Percentiles rank a stretch among this genome's conserved stretches.
Conservation (phyloP, 2,797 vertebrate species). For the Austrolebias charrua region DNA sequence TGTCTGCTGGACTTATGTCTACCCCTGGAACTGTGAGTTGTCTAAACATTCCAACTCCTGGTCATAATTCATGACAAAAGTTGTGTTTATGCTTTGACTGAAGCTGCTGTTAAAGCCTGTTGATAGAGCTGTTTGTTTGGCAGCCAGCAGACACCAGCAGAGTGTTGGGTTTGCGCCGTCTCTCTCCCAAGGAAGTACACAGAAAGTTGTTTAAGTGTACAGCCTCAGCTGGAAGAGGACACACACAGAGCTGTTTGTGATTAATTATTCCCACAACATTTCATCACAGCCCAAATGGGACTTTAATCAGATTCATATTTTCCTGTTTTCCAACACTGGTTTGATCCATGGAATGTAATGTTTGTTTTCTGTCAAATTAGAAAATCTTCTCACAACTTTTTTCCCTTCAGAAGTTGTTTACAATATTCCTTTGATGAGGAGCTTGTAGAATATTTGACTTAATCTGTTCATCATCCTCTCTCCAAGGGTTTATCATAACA, state of each 20-base stretch:
- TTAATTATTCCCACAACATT: constrained; percentile 27
- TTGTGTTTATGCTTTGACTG: too few species aligned
- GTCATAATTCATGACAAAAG: too few species aligned
- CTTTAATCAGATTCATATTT: constrained; percentile 29
- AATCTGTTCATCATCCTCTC: not conserved
- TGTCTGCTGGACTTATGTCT: too few species aligned
- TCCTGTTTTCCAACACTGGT: constrained; percentile 13
- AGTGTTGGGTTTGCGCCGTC: too few species aligned
- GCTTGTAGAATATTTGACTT: constrained; percentile 1
- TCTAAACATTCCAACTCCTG: too few species aligned
- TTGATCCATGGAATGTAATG: constrained; percentile 5
- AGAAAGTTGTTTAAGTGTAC: too few species aligned
- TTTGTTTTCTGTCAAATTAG: constrained; percentile 5
- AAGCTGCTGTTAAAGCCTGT: too few species aligned
- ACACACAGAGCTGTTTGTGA: constrained; percentile 15
- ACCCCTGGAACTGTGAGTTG: too few species aligned
- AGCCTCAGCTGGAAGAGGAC: constrained; percentile 3
- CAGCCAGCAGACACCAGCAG: too few species aligned
- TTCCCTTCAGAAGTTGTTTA: not conserved
- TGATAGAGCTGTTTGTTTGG: too few species aligned
- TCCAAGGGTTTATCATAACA: not conserved
- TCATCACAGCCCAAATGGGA: constrained; percentile 18
- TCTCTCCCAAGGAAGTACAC: too few species aligned
- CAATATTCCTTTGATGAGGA: not conserved
- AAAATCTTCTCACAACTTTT: not conserved